Base-by-base conservation (phyloP, 2,888 invertebrate genomes). In the Athripsodes cinereus region DNA sequence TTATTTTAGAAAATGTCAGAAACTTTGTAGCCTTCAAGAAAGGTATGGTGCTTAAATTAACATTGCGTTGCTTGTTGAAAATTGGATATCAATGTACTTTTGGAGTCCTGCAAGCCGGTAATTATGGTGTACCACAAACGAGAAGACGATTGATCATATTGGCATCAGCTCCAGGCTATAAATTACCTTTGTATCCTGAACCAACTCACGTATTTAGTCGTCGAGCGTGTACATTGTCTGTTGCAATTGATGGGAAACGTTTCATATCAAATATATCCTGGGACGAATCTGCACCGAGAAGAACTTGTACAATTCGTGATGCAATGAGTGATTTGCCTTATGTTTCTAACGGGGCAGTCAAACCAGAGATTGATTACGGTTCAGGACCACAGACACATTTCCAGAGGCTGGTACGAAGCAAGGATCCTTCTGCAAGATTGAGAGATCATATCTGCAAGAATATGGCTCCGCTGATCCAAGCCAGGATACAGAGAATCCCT, bases 81-180 rank as follows among this genome's bases (percentile, higher is more conserved):
- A 92, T 93, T 87, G 92, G 92, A 0, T 93, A 93, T 69, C 92
- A 92, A 72, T 91, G 90, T 64, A 86, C 90, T 0, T 90, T 92
- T 68, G 92, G 90, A 0, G 81, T 92, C n/a, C 69, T 93, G 13
- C 92, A 92, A 74, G 92, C 92, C 1, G 93, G 92, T 1, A 85
- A 87, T 69, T 92, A 89, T 68, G 93, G 92, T 0, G 85, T 92
- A 2, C 88, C 92, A 2, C 92, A 92, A 70, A 91, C 89, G 0
- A 75, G 92, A 53, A 74, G 90, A 65, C 78, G 92, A 74, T 80
- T 87, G 35, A 86, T 93, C 46, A 85, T 93, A 31, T 70, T 92
- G 61, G 93, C 92, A 0, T 88, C 92, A 3, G 90, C 91, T 6
- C 90, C 92, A 0, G 91, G 90, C 0, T 84, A 83, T 67, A 74